phyloP scores from a whole-genome alignment of 2,113 vertebrate species.

The Megalops atlanticus region DNA sequence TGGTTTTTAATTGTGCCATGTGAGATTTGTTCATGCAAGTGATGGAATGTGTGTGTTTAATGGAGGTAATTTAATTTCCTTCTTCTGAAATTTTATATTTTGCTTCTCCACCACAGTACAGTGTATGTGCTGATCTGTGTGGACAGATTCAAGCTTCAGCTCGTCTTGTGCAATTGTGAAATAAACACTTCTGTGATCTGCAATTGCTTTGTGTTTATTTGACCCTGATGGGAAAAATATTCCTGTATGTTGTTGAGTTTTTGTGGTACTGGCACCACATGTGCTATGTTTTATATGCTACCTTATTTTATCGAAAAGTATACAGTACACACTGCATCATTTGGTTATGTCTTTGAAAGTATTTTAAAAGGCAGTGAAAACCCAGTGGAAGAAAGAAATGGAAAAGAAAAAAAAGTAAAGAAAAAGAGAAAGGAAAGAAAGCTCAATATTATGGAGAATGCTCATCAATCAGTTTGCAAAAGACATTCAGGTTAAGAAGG shows the following conservation, averaged over 20 bases:
- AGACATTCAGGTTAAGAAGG: not conserved
- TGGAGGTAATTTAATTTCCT: not conserved
- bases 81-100: not conserved
- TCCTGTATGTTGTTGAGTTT: not conserved
- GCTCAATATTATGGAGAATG: not conserved
- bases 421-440: not conserved
- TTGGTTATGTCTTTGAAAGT: not conserved
- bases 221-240: not conserved
- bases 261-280: too few species aligned
- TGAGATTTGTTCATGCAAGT: not conserved
- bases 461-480: not conserved
- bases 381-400: not conserved
- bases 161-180: not conserved
- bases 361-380: not conserved
- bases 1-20: not conserved
- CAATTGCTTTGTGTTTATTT: conserved; percentile 10
- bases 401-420: too few species aligned
- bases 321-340: not conserved
- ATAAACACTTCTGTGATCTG: conserved; percentile 14
- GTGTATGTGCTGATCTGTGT: not conserved
- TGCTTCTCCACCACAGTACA: not conserved
- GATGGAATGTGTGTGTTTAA: not conserved
- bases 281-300: not conserved
- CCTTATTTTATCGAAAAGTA: too few species aligned
- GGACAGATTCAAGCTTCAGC: not conserved